These are phyloP conservation scores for Gymnothorax javanicus DNA, from an alignment of 2,797 vertebrate genomes.

Conservation along the genomic window DNA sequence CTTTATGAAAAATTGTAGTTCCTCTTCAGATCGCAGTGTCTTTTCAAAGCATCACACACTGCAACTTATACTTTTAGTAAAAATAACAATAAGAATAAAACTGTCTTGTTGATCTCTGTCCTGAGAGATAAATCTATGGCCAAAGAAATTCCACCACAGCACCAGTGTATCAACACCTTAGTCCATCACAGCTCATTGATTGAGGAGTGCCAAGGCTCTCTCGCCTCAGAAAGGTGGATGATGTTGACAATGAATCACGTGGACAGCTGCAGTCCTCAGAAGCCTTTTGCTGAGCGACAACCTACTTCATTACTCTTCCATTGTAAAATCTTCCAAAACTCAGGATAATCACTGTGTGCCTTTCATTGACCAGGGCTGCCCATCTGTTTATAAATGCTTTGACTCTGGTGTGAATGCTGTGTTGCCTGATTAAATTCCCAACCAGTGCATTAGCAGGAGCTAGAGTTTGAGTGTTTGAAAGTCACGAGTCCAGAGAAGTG, in stretches of 20 bases:
- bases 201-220: background rate
- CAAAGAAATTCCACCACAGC: background rate
- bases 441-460: background rate
- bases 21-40: background rate
- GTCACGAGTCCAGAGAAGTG: too few relatives aligned
- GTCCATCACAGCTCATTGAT: background rate
- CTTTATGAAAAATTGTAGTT: background rate
- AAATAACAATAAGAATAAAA: background rate
- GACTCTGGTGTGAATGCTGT: background rate
- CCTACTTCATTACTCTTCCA: background rate
- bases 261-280: background rate
- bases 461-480: background rate
- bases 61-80: background rate
- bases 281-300: background rate
- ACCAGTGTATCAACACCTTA: background rate
- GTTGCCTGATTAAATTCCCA: background rate
- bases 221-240: background rate
- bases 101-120: background rate
- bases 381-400: background rate
- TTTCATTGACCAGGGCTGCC: background rate
- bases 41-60: background rate
- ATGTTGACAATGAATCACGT: background rate
- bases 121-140: background rate
- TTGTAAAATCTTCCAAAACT: background rate
- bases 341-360: background rate